Evolutionary conservation across 2,113 vertebrate species (phyloP).

Genomic region (Cnemophilus loriae): DNA sequence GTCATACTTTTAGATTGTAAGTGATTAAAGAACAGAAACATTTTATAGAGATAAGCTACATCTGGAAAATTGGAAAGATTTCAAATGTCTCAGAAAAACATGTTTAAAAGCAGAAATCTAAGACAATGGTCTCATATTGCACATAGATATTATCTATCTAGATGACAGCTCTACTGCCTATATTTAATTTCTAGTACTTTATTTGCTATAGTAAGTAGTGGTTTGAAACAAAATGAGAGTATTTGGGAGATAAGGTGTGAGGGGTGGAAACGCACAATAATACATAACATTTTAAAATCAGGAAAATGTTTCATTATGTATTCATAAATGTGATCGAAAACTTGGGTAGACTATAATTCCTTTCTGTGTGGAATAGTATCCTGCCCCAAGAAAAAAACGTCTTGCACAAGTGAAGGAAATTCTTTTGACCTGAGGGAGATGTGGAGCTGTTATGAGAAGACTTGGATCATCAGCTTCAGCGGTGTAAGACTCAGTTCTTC

Average conservation of each 20-base stretch:
- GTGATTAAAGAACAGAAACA: background rate
- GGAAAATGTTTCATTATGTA: background rate
- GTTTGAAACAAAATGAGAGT: background rate
- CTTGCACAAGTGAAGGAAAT: background rate
- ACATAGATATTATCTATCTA: background rate
- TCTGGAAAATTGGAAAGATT: background rate
- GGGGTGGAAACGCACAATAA: fast-evolving
- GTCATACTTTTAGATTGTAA: background rate
- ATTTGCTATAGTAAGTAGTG: background rate
- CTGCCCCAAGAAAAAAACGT: background rate
- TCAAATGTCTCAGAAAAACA: background rate
- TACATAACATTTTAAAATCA: background rate
- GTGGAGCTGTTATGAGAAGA: background rate
- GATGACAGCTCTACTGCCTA: background rate
- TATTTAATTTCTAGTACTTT: background rate
- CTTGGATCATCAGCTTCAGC: background rate
- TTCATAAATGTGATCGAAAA: background rate
- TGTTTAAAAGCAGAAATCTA: background rate
- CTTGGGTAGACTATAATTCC: background rate
- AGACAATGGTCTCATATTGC: background rate
- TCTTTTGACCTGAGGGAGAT: background rate
- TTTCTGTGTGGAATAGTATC: background rate
- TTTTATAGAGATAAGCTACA: background rate
- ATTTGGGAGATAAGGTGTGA: background rate
- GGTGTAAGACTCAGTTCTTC: background rate